Conservation (phyloP, 2,888 invertebrate species). For the Lamellibrachia satsuma region DNA sequence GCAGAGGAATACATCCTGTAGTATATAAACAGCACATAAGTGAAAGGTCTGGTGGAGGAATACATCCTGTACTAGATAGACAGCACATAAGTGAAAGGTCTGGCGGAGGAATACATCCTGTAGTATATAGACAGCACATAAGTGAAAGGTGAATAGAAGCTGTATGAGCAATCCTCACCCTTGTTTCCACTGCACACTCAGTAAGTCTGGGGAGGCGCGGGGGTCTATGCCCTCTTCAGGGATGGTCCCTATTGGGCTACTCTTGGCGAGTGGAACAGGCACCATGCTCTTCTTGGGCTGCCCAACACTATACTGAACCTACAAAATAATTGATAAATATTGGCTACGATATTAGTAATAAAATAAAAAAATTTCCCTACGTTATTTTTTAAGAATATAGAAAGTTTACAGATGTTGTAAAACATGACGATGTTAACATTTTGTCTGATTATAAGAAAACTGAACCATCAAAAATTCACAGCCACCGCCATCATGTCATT, state of each 20-base stretch:
- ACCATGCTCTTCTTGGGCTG: constrained; percentile 46
- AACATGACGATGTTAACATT: neutral
- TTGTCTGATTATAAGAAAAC: too few species aligned
- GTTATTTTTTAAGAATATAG: neutral
- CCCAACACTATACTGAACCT: constrained; percentile 56
- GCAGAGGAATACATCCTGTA: too few species aligned
- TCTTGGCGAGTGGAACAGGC: constrained; percentile 49
- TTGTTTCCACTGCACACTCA: neutral
- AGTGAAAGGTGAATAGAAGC: too few species aligned
- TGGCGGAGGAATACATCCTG: too few species aligned
- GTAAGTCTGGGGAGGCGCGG: constrained; percentile 32
- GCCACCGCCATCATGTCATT: too few species aligned
- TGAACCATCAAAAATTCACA: too few species aligned
- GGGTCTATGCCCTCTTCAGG: constrained; percentile 52
- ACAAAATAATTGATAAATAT: neutral
- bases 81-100: too few species aligned
- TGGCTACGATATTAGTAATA: neutral
- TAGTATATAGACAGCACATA: too few species aligned
- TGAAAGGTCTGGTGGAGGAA: too few species aligned
- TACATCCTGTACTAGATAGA: too few species aligned
- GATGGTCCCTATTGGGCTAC: constrained; percentile 43
- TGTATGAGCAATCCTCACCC: neutral
- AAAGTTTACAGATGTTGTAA: neutral
- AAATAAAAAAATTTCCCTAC: neutral
- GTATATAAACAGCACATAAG: too few species aligned